Percentiles rank a stretch among this genome's conserved stretches.
These are phyloP conservation scores for Labroides dimidiatus DNA, from an alignment of 2,797 vertebrate species.

Conservation along the genomic window DNA sequence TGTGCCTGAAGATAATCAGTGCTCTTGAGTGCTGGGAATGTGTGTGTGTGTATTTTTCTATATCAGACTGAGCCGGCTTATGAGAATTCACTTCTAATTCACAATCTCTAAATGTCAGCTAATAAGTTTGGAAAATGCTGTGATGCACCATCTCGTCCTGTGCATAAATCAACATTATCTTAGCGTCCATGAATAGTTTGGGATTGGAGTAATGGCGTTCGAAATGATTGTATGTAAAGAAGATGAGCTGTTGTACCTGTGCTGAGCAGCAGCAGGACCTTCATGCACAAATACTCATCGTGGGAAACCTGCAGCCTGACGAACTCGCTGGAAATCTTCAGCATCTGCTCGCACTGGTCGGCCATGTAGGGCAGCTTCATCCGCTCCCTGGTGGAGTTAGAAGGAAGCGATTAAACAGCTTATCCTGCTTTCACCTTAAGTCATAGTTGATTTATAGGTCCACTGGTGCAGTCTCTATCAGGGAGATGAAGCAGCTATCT, in stretches of 20 bases:
- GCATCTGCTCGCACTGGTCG: conserved; percentile 95
- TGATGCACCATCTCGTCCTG: not conserved
- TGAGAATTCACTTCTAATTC: not conserved
- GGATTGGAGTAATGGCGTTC: conserved; percentile 17
- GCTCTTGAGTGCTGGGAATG: not conserved
- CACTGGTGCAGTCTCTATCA: conserved; percentile 5
- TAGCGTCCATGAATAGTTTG: not conserved
- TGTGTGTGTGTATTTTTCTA: not conserved
- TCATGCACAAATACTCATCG: conserved; percentile 99
- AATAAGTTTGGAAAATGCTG: conserved; percentile 13
- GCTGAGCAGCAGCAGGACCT: conserved; percentile 96
- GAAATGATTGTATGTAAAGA: not conserved
- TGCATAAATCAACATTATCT: conserved; percentile 18
- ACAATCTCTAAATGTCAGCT: not conserved
- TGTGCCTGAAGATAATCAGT: not conserved
- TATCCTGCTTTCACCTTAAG: not conserved
- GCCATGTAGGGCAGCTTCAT: conserved; percentile 96
- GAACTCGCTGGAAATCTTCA: conserved; percentile 93
- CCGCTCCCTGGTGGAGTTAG: conserved; percentile 86
- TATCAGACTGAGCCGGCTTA: not conserved
- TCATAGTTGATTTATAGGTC: conserved; percentile 1
- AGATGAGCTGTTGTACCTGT: conserved; percentile 85
- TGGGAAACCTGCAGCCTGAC: conserved; percentile 96
- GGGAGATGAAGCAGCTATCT: conserved; percentile 16
- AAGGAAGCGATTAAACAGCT: conserved; percentile 10